These are phyloP conservation scores for Ophioninae sp. DNA, from an alignment of 2,888 invertebrate genomes.

Conservation along the genomic window DNA sequence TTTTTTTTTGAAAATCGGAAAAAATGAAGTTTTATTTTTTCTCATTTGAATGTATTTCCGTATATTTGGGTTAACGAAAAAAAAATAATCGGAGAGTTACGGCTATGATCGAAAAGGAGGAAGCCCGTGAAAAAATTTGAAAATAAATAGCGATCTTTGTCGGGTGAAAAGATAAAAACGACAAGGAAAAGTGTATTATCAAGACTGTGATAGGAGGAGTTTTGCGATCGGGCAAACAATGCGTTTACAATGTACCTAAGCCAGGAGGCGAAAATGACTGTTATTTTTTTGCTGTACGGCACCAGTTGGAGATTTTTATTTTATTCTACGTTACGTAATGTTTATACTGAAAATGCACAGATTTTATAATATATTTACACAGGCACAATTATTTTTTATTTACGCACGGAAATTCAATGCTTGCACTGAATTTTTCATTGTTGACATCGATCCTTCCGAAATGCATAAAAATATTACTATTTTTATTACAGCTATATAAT, in stretches of 20 bases:
- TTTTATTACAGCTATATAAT: background rate
- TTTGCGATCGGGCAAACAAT: slow-evolving; percentile 55
- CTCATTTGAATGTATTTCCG: no score
- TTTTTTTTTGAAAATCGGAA: no score
- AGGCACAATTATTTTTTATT: background rate
- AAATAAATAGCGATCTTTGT: background rate
- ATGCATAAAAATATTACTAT: background rate
- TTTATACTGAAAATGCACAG: slow-evolving; percentile 50
- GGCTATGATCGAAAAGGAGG: background rate
- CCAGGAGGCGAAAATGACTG: slow-evolving; percentile 56
- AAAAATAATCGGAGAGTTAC: background rate
- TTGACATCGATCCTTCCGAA: no score
- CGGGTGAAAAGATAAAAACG: slow-evolving; percentile 11
- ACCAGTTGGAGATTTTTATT: slow-evolving; percentile 48
- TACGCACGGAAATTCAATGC: background rate
- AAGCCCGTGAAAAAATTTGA: background rate
- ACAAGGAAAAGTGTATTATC: slow-evolving; percentile 41
- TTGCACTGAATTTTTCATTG: background rate
- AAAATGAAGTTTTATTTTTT: no score
- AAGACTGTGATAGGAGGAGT: slow-evolving; percentile 57
- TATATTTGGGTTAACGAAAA: background rate
- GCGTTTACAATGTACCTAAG: slow-evolving; percentile 37
- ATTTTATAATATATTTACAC: slow-evolving; percentile 43
- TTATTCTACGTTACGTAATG: slow-evolving; percentile 53
- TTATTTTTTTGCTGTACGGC: slow-evolving; percentile 42